Evolutionary conservation across 2,888 invertebrate species (phyloP), one percentile per base, ranked within the genome.

Genomic region (Hirtodrosophila trivittata): DNA sequence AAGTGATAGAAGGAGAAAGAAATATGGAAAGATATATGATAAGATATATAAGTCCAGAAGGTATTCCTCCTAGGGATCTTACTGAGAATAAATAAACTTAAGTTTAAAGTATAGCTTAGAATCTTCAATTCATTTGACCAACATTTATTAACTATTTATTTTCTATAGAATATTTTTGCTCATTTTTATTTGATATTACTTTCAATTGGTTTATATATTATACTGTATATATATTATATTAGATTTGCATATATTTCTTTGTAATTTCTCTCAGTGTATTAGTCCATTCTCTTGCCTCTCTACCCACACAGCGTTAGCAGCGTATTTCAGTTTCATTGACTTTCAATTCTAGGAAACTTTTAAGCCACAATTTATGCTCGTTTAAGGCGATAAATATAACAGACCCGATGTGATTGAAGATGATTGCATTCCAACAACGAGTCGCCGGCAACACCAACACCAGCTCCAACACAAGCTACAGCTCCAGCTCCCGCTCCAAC

Each of bases 361-460:
- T 81, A 87, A 85, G 73, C 65, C 72, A 83, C 83, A 86, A 89
- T 89, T 89, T 89, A 89, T 88, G 87, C 76, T 80, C 88, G 87
- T 89, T 89, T 88, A 88, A 74, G 75, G 77, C 80, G 82, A 87
- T 88, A 87, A 88, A 87, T 86, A 87, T 83, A 80, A 57, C 82
- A 78, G 72, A 50, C 60, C 62, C 66, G 50, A 45, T 54, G 74
- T 76, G 77, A 83, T 86, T 83, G 78, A 83, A 83, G 77, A 71
- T 74, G 86, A 77, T 82, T 82, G 78, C 83, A 87, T 86, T 81
- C 86, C 80, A 71, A 41, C 47, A 49, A 39, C 43, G 50, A 58
- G n/a, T 47, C 37, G 54, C 39, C 63, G 54, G 33, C 63, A 28
- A 52, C 38, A 59, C 39, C 28, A 28, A 7, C 28, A 28, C 1